Base-by-base conservation (phyloP, 1,140 invertebrate genomes). In the Battus philenor region DNA sequence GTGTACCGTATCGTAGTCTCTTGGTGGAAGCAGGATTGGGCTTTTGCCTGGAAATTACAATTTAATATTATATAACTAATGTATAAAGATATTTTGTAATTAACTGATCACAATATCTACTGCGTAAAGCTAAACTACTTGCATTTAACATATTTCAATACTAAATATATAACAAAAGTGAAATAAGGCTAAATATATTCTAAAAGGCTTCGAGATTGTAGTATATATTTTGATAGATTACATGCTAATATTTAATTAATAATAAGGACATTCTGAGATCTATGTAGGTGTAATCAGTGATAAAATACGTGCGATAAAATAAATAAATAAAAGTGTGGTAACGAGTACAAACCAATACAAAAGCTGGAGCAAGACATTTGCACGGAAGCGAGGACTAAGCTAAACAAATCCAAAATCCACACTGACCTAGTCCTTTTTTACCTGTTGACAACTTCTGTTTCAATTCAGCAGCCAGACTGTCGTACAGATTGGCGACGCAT, bases 1-100 rank as follows among this genome's bases (percentile, higher is more conserved):
- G 61, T 95, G 93, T 4, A 94, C 91, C 1, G 93, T 95, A 70
- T 98, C 97, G 81, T 98, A 98, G 79, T 98, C 97, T 27, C 95
- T 90, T 0, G 97, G 96, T 1, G 97, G 97, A 17, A 98, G 87
- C 26, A 98, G 89, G 0, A 96, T 96, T 0, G 92, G 91, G 12
- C 91, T 90, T 50, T 91, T 90, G 2, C 90, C 90, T 60, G 87
- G 68, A 78, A 72, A 24, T 11, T 30, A 26, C 1, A 20, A 20
- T 3, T 3, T 20, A 20, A 20, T 3, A 20, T 20, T 3, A 20
- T 20, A 6, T n/a, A n/a, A n/a, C n/a, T n/a, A n/a, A n/a, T n/a
- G n/a, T n/a, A n/a, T n/a, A n/a, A n/a, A n/a, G n/a, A n/a, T n/a
- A n/a, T n/a, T n/a, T n/a, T n/a, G n/a, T n/a, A n/a, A n/a, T n/a